Evolutionary conservation across 37 sponge, comb jelly and placozoan genomes (phyloP).

Genomic region (Aplysina aerophoba): DNA sequence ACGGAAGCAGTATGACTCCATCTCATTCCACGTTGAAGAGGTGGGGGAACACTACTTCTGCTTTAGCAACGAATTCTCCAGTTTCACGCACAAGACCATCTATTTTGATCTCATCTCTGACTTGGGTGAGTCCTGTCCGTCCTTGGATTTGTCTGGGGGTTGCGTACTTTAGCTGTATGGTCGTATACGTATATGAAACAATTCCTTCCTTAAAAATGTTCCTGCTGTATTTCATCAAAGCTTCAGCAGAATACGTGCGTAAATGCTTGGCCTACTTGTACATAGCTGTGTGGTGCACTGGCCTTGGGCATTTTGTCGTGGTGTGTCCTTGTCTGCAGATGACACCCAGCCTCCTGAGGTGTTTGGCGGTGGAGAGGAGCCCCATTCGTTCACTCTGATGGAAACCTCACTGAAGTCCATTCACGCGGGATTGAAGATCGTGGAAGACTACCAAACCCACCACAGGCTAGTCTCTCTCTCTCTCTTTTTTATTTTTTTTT

Average conservation of each 20-base stretch:
- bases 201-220: no score
- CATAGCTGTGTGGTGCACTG: no score
- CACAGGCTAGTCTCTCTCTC: constrained; percentile 53
- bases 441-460: constrained; percentile 92
- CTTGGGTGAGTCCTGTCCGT: constrained; percentile 34
- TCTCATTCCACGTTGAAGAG: constrained; percentile 61
- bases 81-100: constrained; percentile 94
- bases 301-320: no score
- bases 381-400: constrained; percentile 89
- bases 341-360: background rate
- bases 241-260: no score
- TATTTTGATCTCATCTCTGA: constrained; percentile 87
- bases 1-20: constrained; percentile 88
- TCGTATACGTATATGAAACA: no score
- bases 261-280: no score
- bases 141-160: no score
- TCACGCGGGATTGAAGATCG: constrained; percentile 88
- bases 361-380: constrained; percentile 46
- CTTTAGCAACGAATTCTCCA: constrained; percentile 98
- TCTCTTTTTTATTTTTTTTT: no score
- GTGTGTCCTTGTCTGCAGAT: no score
- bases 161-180: no score
- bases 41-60: constrained; percentile 92
- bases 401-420: constrained; percentile 85
- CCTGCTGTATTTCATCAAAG: no score